Conservation (phyloP, 1,140 invertebrate species). For the Tetragonula clypearis region DNA sequence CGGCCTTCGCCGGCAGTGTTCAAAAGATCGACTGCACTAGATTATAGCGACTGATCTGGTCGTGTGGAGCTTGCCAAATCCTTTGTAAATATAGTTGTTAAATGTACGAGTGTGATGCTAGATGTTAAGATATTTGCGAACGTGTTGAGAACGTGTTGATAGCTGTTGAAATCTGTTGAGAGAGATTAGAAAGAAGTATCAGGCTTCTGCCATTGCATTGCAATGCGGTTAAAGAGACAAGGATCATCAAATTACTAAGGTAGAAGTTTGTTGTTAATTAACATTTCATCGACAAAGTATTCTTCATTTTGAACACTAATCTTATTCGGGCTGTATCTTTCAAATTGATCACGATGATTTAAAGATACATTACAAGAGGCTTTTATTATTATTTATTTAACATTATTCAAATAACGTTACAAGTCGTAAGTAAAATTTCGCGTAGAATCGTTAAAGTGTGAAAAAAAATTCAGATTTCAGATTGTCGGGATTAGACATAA, state of each 20-base stretch:
- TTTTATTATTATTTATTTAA: too few species aligned
- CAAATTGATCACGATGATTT: background rate
- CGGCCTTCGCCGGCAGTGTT: slow-evolving; percentile 76
- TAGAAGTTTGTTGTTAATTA: background rate
- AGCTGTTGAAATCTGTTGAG: background rate
- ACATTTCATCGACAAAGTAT: background rate
- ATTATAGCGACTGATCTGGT: slow-evolving; percentile 70
- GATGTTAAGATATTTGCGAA: slow-evolving; percentile 38
- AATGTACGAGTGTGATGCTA: slow-evolving; percentile 51
- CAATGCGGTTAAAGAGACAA: background rate
- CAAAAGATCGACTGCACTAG: slow-evolving; percentile 77
- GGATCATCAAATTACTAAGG: background rate
- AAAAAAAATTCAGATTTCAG: background rate
- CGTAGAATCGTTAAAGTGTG: background rate
- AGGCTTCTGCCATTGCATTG: background rate
- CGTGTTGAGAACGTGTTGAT: background rate
- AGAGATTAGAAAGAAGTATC: background rate
- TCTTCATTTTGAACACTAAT: background rate
- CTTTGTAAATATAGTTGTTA: slow-evolving; percentile 62
- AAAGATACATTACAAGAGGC: too few species aligned
- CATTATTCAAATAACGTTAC: background rate
- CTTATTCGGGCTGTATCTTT: background rate
- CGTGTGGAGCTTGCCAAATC: slow-evolving; percentile 55
- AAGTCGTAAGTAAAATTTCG: background rate
- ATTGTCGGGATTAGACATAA: background rate